Percentiles rank a stretch among this genome's conserved stretches.
phyloP scores from a whole-genome alignment of 1,140 invertebrate genomes.

The Aphidius ervi region DNA sequence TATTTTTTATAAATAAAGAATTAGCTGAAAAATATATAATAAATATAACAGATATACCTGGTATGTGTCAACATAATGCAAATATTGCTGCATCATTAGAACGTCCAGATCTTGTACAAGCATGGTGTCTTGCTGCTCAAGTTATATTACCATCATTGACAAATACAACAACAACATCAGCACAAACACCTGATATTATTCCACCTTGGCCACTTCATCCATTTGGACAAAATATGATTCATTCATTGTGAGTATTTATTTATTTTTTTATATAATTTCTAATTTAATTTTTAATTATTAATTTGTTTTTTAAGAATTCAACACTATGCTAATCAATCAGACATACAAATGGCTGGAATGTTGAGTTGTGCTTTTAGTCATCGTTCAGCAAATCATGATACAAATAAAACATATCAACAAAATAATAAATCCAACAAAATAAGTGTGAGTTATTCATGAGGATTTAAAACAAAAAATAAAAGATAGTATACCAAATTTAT shows the following conservation, averaged over 20 bases:
- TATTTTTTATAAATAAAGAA: slow-evolving; percentile 74
- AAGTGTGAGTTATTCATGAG: slow-evolving; percentile 48
- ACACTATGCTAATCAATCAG: slow-evolving; percentile 72
- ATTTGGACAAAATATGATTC: slow-evolving; percentile 78
- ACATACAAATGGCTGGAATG: slow-evolving; percentile 92
- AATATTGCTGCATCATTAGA: slow-evolving; percentile 68
- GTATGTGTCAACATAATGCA: slow-evolving; percentile 79
- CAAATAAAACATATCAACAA: slow-evolving; percentile 33
- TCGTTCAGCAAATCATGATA: slow-evolving; percentile 46
- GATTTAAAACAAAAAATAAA: background rate
- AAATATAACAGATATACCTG: slow-evolving; percentile 55
- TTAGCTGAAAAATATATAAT: slow-evolving; percentile 80
- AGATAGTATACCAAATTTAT: no score
- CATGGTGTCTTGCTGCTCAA: slow-evolving; percentile 77
- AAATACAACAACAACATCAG: slow-evolving; percentile 34
- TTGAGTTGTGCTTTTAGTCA: slow-evolving; percentile 79
- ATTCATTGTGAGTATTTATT: slow-evolving; percentile 68
- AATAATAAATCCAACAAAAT: slow-evolving; percentile 51
- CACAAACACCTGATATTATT: slow-evolving; percentile 58
- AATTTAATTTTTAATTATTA: slow-evolving; percentile 14
- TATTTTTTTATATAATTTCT: background rate
- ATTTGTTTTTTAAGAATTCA: slow-evolving; percentile 59
- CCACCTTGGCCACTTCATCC: slow-evolving; percentile 76
- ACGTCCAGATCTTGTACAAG: slow-evolving; percentile 77
- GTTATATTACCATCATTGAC: slow-evolving; percentile 56